Evolutionary conservation across 2,797 vertebrate species (phyloP), one percentile per base, ranked within the genome.

Genomic region (Ctenosaura bakeri): DNA sequence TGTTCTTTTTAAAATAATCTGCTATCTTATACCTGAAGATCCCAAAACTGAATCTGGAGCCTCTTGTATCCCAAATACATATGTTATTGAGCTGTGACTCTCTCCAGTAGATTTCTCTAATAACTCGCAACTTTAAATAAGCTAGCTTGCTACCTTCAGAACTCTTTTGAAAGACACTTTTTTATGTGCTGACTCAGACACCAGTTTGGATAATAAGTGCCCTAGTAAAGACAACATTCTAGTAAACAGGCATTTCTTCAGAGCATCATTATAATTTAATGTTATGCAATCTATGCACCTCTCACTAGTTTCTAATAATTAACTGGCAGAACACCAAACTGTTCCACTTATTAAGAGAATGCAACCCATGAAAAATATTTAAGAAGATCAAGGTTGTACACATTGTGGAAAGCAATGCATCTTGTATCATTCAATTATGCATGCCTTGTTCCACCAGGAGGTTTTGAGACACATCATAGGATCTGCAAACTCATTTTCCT

Each of bases 331-430:
- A 89, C 26, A 66, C 64, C 80, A 50, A 89, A n/a, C 64, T 92
- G 85, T 66, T 64, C 73, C 59, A 83, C 90, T 35, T 85, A 78
- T 80, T 89, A 94, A 92, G 4, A 88, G 20, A 81, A 91, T 76
- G 10, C 1, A 76, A 18, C 71, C 80, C 88, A 90, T 91, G 59
- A 93, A 94, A 64, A 92, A 93, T 16, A 83, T 88, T 80, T 56
- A 66, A n/a, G 2, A 88, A 88, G 22, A 62, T 91, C 59, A 89
- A 32, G 46, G 92, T 76, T 92, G 46, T 29, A 91, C 18, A 52
- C 54, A 80, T 32, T 93, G 46, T n/a, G 80, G 50, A 35, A 91
- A 42, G 87, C 85, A 92, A 83, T 22, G 10, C 35, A 35, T 87
- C 26, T 92, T 90, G 0, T 38, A 74, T 26, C 32, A 86, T 84